Percentiles rank a stretch among this genome's conserved stretches.
Evolutionary conservation across 2,888 invertebrate species (phyloP).

Genomic region (Perizoma affinitatum): DNA sequence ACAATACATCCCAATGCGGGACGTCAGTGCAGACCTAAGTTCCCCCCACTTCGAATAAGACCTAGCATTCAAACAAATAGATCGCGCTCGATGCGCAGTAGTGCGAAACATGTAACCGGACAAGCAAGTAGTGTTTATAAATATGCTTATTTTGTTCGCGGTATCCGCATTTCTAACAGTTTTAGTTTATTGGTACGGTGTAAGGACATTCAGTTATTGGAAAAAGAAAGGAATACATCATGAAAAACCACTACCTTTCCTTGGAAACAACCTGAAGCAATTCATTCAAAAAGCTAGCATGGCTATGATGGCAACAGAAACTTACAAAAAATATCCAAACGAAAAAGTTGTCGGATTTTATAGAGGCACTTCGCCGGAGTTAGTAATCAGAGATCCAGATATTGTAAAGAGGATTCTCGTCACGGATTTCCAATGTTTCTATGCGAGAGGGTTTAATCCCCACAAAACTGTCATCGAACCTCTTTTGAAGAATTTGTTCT

Average conservation of each 20-base stretch:
- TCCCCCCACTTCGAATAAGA: too few relatives aligned
- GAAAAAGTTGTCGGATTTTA: slow-evolving; percentile 72
- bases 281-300: slow-evolving; percentile 62
- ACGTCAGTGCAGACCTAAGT: too few relatives aligned
- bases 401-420: slow-evolving; percentile 65
- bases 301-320: slow-evolving; percentile 64
- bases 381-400: slow-evolving; percentile 70
- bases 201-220: slow-evolving; percentile 66
- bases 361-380: slow-evolving; percentile 60
- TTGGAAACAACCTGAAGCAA: slow-evolving; percentile 64
- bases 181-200: slow-evolving; percentile 57
- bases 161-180: slow-evolving; percentile 13
- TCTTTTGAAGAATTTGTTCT: slow-evolving; percentile 68
- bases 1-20: too few relatives aligned
- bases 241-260: slow-evolving; percentile 60
- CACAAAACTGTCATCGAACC: slow-evolving; percentile 68
- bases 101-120: slow-evolving; percentile 9
- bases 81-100: background rate
- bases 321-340: slow-evolving; percentile 64
- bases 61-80: too few relatives aligned
- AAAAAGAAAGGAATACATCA: slow-evolving; percentile 65
- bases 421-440: slow-evolving; percentile 66
- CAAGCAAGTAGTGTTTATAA: slow-evolving; percentile 14
- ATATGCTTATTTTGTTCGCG: slow-evolving; percentile 17
- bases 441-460: slow-evolving; percentile 63